These are phyloP conservation scores for Pterophyllum scalare DNA, from an alignment of 2,113 vertebrate species.

Conservation along the genomic window DNA sequence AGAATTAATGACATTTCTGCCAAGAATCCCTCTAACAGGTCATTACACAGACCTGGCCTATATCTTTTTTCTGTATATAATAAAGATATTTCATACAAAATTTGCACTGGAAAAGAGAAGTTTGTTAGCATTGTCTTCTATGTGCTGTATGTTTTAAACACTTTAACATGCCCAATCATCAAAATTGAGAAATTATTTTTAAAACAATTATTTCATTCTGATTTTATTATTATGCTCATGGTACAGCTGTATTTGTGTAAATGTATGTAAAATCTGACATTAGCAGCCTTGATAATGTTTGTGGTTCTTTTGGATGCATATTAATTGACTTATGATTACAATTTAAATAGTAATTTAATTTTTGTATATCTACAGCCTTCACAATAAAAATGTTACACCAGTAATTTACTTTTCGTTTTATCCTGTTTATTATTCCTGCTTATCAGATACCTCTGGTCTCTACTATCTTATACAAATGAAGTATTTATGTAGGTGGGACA, in stretches of 20 bases:
- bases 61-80: neutral
- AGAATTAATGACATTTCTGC: neutral
- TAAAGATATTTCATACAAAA: neutral
- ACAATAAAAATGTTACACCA: slow-evolving; percentile 3
- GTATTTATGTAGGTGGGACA: neutral
- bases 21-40: slow-evolving; percentile 8
- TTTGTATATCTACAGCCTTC: neutral
- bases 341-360: neutral
- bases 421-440: neutral
- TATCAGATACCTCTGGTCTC: slow-evolving; percentile 6
- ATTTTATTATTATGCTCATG: slow-evolving; percentile 9
- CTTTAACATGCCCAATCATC: neutral
- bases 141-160: neutral
- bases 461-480: neutral
- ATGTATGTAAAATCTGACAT: neutral
- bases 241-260: neutral
- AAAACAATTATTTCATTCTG: neutral
- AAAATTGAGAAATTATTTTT: neutral
- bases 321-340: neutral
- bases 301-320: neutral
- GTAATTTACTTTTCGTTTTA: neutral
- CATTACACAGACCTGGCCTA: neutral
- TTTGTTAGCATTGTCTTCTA: neutral
- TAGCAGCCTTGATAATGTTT: slow-evolving; percentile 65
- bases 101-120: neutral